These are phyloP conservation scores for Apodemus sylvaticus DNA, from an alignment of 2,113 vertebrate species.

Conservation along the genomic window DNA sequence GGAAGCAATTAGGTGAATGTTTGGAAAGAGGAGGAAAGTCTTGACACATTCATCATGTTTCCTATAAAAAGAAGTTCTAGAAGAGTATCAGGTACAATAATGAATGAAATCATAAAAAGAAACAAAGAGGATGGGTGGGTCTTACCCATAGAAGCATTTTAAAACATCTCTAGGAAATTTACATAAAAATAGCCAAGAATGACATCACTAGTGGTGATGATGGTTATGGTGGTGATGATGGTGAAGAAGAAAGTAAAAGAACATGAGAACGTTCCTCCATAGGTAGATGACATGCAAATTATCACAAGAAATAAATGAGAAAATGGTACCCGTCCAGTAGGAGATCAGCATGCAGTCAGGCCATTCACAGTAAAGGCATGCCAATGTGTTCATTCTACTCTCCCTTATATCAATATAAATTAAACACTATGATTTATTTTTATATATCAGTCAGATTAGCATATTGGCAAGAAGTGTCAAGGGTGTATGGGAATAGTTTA, in stretches of 20 bases:
- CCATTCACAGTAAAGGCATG: background rate
- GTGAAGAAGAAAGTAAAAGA: background rate
- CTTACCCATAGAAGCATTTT: background rate
- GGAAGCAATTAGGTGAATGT: background rate
- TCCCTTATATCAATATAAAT: conserved; percentile 35
- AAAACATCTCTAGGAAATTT: background rate
- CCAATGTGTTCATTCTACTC: background rate
- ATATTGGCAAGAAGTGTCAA: conserved; percentile 16
- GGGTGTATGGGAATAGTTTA: background rate
- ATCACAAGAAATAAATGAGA: background rate
- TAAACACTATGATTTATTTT: conserved; percentile 23
- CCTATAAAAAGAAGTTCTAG: background rate
- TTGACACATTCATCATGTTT: background rate
- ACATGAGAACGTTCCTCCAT: background rate
- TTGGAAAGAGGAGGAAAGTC: background rate
- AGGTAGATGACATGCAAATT: background rate
- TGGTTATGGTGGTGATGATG: background rate
- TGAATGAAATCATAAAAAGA: background rate
- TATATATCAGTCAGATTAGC: background rate
- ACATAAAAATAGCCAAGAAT: background rate
- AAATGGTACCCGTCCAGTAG: conserved; percentile 15
- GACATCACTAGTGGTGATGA: background rate
- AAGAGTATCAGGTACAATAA: background rate
- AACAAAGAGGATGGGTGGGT: background rate
- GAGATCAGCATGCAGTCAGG: background rate